Base-by-base conservation (phyloP, 1,140 invertebrate genomes). In the Nebria ingens region DNA sequence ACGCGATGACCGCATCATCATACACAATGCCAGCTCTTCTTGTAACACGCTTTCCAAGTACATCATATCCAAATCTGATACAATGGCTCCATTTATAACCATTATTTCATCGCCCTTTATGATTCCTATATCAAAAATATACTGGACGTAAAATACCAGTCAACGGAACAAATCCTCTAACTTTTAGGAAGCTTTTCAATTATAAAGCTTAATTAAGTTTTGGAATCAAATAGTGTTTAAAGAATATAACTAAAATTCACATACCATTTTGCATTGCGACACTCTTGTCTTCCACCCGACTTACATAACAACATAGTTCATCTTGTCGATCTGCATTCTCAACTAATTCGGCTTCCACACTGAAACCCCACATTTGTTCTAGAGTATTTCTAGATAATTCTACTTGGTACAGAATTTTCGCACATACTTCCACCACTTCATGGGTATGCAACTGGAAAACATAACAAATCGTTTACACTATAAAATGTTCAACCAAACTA, bases 1-100 rank as follows among this genome's bases (percentile, higher is more conserved):
- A 62, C 93, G 81, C n/a, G 93, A 93, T 17, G 92, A 96, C 59
- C 93, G 82, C 83, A 97, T 93, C 87, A 96, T 97, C 84, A 97
- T 91, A 75, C 91, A 94, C n/a, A 98, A 79, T 21, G 89, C 87
- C 25, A 92, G 79, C 68, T 96, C 93, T 72, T 97, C 94, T 74
- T 97, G 92, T 56, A 98, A 79, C 25, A 97, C 90, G 66, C 86
- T 86, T 72, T 97, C 95, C 66, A 98, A 82, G 78, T 95, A 97
- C 89, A 98, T 97, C 94, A 98, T 98, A 79, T 98, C 94, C 73
- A 98, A 79, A 75, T 97, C 94, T 59, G 90, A 93, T 42, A 98
- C 93, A 67, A 97, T 92, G 58, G 93, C 92, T 59, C 94, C 91
- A 76, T 98, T 98, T 72, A 98, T 96, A 64, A 98, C 93, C 83